A percentile compares a stretch with the other conserved stretches of the same genome.
These are phyloP conservation scores for Oscheius onirici DNA, from an alignment of 2,888 invertebrate genomes.

Conservation along the genomic window DNA sequence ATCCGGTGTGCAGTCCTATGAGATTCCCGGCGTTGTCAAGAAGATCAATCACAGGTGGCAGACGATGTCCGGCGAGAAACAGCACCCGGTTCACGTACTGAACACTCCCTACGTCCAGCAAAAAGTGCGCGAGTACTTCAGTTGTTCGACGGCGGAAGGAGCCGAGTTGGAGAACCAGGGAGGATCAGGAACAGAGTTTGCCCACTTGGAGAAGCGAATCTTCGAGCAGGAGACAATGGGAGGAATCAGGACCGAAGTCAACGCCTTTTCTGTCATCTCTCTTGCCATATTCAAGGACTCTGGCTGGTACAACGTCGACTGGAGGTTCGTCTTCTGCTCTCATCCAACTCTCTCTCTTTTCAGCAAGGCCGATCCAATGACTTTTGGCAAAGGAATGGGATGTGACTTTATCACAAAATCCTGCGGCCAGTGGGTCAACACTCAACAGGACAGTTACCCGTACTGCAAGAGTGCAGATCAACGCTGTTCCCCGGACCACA, in stretches of 20 bases:
- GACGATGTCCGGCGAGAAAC: background rate
- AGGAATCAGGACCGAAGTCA: background rate
- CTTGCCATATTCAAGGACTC: constrained; percentile 1
- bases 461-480: background rate
- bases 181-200: background rate
- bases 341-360: background rate
- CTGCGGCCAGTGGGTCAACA: background rate
- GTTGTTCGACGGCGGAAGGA: background rate
- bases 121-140: background rate
- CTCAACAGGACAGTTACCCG: background rate
- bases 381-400: background rate
- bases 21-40: constrained; percentile 14
- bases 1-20: background rate
- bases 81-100: background rate
- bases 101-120: no score
- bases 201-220: constrained; percentile 15
- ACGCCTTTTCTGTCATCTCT: constrained; percentile 1
- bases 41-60: background rate
- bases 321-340: background rate
- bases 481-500: background rate
- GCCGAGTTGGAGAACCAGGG: constrained; percentile 22
- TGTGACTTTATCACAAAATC: constrained; percentile 5
- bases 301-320: constrained; percentile 18
- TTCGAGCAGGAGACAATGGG: constrained; percentile 15
- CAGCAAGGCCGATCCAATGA: background rate